Conservation (phyloP, 2,888 invertebrate genomes). For the Rhingia campestris region DNA sequence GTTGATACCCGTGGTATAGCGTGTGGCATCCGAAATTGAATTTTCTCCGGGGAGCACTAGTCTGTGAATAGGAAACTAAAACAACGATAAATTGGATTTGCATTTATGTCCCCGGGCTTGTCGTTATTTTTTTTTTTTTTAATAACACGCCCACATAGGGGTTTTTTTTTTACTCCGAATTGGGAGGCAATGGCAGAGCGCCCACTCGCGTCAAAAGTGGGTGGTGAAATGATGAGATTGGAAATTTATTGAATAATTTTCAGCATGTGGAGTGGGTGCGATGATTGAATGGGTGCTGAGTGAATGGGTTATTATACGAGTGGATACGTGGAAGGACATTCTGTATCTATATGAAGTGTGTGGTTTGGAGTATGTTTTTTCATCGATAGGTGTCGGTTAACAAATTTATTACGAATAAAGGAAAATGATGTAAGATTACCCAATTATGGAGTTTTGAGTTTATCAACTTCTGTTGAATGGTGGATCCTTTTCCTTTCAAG, state of each 20-base stretch:
- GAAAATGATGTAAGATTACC: too few species aligned
- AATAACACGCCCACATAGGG: constrained; percentile 22
- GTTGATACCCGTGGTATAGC: constrained; percentile 62
- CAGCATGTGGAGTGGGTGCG: neutral
- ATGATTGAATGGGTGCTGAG: neutral
- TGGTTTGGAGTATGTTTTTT: too few species aligned
- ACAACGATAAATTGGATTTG: constrained; percentile 61
- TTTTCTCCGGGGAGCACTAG: constrained; percentile 53
- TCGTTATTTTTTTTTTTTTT: neutral
- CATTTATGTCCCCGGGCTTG: constrained; percentile 3
- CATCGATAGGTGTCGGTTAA: too few species aligned
- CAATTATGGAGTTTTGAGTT: too few species aligned
- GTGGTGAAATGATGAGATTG: neutral
- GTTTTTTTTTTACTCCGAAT: neutral
- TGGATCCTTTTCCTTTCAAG: too few species aligned
- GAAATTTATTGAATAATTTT: constrained; percentile 33
- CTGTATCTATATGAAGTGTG: too few species aligned
- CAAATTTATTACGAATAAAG: too few species aligned
- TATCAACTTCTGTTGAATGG: too few species aligned
- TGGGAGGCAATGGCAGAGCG: neutral
- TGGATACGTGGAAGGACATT: too few species aligned
- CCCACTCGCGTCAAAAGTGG: constrained; percentile 6
- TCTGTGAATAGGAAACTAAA: constrained; percentile 40
- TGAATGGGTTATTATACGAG: too few species aligned
- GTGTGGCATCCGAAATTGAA: constrained; percentile 63